A percentile compares a stretch with the other conserved stretches of the same genome.
Evolutionary conservation across 1,140 invertebrate species (phyloP).

Genomic region (Diprion similis): DNA sequence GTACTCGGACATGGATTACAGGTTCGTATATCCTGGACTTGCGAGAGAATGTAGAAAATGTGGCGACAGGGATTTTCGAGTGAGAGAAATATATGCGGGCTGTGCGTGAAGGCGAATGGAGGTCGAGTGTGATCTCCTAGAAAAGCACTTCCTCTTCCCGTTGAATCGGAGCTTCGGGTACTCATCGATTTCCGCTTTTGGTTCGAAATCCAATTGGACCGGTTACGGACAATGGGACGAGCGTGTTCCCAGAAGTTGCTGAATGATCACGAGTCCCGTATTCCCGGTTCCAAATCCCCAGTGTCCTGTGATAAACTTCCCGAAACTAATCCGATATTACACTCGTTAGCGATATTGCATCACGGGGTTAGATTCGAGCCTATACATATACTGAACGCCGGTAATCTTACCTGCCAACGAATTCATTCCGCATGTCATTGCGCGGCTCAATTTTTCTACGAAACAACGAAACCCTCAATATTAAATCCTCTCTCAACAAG

Average conservation of each 20-base stretch:
- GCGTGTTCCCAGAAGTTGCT: background rate
- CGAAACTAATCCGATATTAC: background rate
- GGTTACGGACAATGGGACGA: background rate
- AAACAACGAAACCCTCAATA: too few species aligned
- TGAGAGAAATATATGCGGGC: background rate
- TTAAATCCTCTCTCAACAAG: too few species aligned
- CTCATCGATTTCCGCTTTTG: background rate
- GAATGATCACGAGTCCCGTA: background rate
- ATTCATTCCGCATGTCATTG: too few species aligned
- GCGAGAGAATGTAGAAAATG: background rate
- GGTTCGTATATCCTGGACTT: conserved; percentile 41
- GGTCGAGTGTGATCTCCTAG: background rate
- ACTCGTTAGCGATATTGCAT: too few species aligned
- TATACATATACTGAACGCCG: too few species aligned
- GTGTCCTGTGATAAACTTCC: background rate
- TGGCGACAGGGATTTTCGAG: background rate
- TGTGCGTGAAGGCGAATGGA: background rate
- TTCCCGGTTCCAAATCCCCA: background rate
- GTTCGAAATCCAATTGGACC: background rate
- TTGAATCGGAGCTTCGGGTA: background rate
- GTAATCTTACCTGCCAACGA: too few species aligned
- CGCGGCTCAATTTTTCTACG: too few species aligned
- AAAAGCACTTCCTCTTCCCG: background rate
- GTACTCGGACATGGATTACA: conserved; percentile 68
- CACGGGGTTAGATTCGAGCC: too few species aligned